These are phyloP conservation scores for Drosophila ohnishii DNA, from an alignment of 1,140 invertebrate genomes.

Conservation along the genomic window DNA sequence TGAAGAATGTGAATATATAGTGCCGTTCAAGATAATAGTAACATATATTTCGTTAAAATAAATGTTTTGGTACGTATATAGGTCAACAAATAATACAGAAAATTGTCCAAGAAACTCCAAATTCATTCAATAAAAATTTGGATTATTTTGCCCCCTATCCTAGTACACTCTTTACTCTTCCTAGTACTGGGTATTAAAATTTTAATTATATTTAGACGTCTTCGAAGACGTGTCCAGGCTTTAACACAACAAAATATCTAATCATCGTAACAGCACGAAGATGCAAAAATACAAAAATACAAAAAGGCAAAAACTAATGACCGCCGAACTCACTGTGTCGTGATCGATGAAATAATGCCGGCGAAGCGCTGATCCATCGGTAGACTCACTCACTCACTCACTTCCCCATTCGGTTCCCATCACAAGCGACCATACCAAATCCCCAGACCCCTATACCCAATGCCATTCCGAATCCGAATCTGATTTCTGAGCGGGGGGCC, in stretches of 20 bases:
- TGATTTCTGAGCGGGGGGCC: constrained; percentile 14
- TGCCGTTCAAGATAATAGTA: neutral
- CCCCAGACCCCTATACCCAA: constrained; percentile 11
- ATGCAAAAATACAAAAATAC: constrained; percentile 8
- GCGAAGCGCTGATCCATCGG: constrained; percentile 12
- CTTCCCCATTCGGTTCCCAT: constrained; percentile 20
- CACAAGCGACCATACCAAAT: constrained; percentile 3
- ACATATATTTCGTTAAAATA: neutral
- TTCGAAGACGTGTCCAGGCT: constrained; percentile 21
- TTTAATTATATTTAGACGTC: constrained; percentile 21
- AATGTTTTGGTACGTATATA: neutral
- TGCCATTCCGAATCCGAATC: constrained; percentile 19
- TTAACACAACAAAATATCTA: constrained; percentile 18
- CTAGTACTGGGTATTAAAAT: constrained; percentile 8
- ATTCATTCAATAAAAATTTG: neutral
- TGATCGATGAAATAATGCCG: constrained; percentile 43
- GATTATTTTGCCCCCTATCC: neutral
- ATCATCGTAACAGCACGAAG: constrained; percentile 9
- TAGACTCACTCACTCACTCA: constrained; percentile 4
- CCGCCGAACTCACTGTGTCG: constrained; percentile 9
- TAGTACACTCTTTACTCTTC: neutral
- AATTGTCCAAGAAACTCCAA: neutral
- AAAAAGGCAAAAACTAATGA: constrained; percentile 16
- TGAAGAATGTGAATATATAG: too few species aligned
- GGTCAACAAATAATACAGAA: too few species aligned